Percentiles rank a stretch among this genome's conserved stretches.
These are phyloP conservation scores for Rhinichthys klamathensis DNA, from an alignment of 2,113 vertebrate genomes.

Conservation along the genomic window DNA sequence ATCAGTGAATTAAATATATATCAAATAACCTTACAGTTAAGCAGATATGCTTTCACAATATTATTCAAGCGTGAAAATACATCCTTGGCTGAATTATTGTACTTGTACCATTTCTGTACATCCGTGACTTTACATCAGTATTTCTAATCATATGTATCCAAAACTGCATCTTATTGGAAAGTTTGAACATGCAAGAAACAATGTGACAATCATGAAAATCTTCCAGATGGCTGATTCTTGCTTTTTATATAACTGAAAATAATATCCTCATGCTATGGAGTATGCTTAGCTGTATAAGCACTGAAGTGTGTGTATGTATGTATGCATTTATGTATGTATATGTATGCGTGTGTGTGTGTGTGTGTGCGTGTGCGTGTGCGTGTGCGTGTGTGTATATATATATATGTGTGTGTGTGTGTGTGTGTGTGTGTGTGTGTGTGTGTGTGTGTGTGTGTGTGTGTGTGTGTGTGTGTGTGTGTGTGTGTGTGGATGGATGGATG, in stretches of 20 bases:
- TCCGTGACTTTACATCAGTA: neutral
- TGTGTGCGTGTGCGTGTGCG: no score
- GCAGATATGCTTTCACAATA: conserved; percentile 8
- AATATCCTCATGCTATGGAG: neutral
- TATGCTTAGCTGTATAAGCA: neutral
- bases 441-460: no score
- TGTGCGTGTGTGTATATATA: no score
- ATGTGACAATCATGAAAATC: neutral
- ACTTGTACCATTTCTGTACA: neutral
- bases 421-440: no score
- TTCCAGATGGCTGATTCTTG: neutral
- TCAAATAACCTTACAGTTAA: neutral
- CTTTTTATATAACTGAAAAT: neutral
- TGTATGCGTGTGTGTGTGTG: no score
- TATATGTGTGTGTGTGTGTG: no score
- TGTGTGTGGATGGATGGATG: neutral
- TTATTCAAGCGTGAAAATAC: neutral
- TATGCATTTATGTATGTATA: no score
- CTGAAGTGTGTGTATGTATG: neutral
- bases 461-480: no score
- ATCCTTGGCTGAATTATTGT: conserved; percentile 32
- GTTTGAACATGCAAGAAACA: neutral
- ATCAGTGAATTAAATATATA: neutral
- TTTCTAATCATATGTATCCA: neutral
- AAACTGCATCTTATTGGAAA: neutral